These are phyloP conservation scores for Syngnathus scovelli DNA, from an alignment of 2,113 vertebrate species.

Conservation along the genomic window DNA sequence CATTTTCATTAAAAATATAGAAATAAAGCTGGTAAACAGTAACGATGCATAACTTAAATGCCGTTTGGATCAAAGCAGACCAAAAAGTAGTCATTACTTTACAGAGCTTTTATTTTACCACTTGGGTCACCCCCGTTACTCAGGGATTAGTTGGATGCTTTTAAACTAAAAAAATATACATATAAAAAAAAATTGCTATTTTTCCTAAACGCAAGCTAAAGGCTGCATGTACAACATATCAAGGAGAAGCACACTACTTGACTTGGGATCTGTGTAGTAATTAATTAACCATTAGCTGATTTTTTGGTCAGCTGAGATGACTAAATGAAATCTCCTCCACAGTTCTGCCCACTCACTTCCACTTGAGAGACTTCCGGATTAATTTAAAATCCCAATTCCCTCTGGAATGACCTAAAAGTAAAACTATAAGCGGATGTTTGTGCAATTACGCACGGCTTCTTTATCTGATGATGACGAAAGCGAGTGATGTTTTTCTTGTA, in stretches of 20 bases:
- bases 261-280: constrained; percentile 48
- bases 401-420: constrained; percentile 37
- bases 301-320: constrained; percentile 56
- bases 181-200: constrained; percentile 1
- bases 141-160: background rate
- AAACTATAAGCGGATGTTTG: constrained; percentile 35
- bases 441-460: constrained; percentile 32
- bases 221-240: constrained; percentile 27
- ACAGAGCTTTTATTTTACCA: background rate
- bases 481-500: constrained; percentile 5
- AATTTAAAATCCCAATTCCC: constrained; percentile 52
- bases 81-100: constrained; percentile 17
- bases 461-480: constrained; percentile 19
- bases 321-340: constrained; percentile 51
- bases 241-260: constrained; percentile 49
- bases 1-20: constrained; percentile 78
- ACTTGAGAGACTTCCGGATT: constrained; percentile 24
- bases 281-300: constrained; percentile 64
- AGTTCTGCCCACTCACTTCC: constrained; percentile 31
- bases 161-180: constrained; percentile 21
- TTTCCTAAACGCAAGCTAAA: constrained; percentile 40
- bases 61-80: constrained; percentile 63
- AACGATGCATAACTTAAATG: constrained; percentile 45
- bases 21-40: constrained; percentile 73
- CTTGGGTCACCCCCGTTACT: background rate